These are phyloP conservation scores for Hestina assimilis DNA, from an alignment of 1,140 invertebrate genomes.

Conservation along the genomic window DNA sequence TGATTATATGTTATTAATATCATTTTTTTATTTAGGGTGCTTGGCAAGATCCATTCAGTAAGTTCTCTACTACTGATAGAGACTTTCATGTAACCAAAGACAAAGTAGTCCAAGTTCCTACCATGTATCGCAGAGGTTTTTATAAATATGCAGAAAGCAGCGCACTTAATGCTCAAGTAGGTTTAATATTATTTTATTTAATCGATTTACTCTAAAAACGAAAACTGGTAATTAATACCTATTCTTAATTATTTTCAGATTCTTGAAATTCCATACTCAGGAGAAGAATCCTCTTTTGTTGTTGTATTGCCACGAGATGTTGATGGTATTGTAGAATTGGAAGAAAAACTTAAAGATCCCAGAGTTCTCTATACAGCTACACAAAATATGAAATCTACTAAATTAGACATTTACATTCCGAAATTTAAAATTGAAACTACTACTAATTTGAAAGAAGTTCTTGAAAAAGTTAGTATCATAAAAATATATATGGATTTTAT, in stretches of 20 bases:
- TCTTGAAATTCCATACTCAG: conserved; percentile 56
- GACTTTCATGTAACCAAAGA: conserved; percentile 54
- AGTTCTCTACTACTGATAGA: conserved; percentile 31
- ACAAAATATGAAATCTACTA: conserved; percentile 25
- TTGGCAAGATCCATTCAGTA: conserved; percentile 47
- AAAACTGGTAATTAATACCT: not conserved
- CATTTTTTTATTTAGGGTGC: no score
- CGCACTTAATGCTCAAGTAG: conserved; percentile 59
- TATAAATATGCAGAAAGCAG: conserved; percentile 46
- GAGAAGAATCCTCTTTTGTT: conserved; percentile 47
- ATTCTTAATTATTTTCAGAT: no score
- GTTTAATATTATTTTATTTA: not conserved
- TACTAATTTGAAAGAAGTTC: conserved; percentile 48
- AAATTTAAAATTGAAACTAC: conserved; percentile 68
- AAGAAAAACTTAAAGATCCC: conserved; percentile 47
- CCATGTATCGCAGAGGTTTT: conserved; percentile 44
- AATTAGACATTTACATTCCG: conserved; percentile 50
- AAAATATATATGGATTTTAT: no score
- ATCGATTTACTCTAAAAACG: no score
- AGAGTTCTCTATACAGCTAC: conserved; percentile 36
- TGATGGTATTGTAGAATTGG: conserved; percentile 44
- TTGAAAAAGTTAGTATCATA: conserved; percentile 54
- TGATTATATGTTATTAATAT: no score
- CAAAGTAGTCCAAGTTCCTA: conserved; percentile 42
- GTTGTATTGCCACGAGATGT: conserved; percentile 53